These are phyloP conservation scores for Caenorhabditis sulstoni DNA, from an alignment of 2,888 invertebrate genomes.

Conservation along the genomic window DNA sequence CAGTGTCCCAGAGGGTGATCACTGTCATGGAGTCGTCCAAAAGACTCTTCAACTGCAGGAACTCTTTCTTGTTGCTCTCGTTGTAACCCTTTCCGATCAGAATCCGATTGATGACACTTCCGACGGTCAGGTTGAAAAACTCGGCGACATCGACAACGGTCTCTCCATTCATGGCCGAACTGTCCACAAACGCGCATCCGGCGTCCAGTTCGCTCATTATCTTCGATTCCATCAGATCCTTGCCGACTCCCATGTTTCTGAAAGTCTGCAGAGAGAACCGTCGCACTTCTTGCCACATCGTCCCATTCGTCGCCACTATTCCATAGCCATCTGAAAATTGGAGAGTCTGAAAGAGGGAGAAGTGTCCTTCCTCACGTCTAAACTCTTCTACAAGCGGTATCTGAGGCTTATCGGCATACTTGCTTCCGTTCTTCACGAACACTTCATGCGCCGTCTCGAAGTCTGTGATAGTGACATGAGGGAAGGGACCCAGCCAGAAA, in stretches of 20 bases:
- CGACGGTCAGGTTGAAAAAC: slow-evolving; percentile 38
- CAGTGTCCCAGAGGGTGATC: too few species aligned
- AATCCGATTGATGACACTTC: slow-evolving; percentile 39
- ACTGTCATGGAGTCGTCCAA: neutral
- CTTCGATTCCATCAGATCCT: slow-evolving; percentile 9
- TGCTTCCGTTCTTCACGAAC: slow-evolving; percentile 32
- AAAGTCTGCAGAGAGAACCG: slow-evolving; percentile 10
- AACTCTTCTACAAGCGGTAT: slow-evolving; percentile 7
- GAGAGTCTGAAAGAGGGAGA: too few species aligned
- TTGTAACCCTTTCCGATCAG: slow-evolving; percentile 29
- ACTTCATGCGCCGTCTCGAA: slow-evolving; percentile 4
- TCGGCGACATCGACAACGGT: neutral
- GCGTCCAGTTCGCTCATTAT: slow-evolving; percentile 24
- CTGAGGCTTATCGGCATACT: slow-evolving; percentile 7
- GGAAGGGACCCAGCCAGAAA: slow-evolving; percentile 22
- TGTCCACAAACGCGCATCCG: neutral
- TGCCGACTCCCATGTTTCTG: slow-evolving; percentile 21
- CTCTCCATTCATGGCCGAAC: neutral
- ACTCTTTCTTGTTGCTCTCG: too few species aligned
- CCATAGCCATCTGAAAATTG: slow-evolving; percentile 11
- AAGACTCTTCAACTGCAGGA: neutral
- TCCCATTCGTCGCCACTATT: neutral
- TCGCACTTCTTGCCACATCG: slow-evolving; percentile 26
- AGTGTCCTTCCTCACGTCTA: neutral
- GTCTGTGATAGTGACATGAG: slow-evolving; percentile 10